Conservation (phyloP, 2,113 vertebrate species). For the Gymnorhina tibicen region DNA sequence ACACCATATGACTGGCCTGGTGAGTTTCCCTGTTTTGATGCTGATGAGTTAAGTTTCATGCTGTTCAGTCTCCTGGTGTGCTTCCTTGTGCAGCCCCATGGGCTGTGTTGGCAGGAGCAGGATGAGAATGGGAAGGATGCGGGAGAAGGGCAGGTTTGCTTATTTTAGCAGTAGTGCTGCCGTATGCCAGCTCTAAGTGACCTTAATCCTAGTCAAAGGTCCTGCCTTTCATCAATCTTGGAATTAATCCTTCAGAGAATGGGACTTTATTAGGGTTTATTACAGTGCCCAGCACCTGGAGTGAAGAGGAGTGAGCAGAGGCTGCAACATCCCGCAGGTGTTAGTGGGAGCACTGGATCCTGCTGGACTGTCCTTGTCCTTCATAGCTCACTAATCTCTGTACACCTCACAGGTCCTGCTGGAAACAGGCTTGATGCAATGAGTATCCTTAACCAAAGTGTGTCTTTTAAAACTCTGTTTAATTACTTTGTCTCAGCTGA, state of each 20-base stretch:
- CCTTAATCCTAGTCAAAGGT: background rate
- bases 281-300: background rate
- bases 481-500: background rate
- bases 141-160: background rate
- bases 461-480: background rate
- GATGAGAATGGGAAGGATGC: background rate
- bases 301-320: background rate
- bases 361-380: background rate
- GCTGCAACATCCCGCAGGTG: background rate
- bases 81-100: rapidly evolving
- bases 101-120: background rate
- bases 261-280: background rate
- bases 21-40: background rate
- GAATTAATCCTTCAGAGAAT: background rate
- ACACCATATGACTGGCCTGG: background rate
- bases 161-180: background rate
- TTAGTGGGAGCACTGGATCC: background rate
- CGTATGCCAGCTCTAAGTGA: background rate
- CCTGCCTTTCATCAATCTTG: background rate
- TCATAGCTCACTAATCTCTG: background rate
- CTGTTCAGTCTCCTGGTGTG: background rate
- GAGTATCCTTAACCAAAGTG: background rate
- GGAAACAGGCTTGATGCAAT: background rate
- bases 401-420: background rate
- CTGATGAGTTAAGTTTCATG: background rate